Evolutionary conservation across 2,888 invertebrate species (phyloP).

Genomic region (Mantis religiosa): DNA sequence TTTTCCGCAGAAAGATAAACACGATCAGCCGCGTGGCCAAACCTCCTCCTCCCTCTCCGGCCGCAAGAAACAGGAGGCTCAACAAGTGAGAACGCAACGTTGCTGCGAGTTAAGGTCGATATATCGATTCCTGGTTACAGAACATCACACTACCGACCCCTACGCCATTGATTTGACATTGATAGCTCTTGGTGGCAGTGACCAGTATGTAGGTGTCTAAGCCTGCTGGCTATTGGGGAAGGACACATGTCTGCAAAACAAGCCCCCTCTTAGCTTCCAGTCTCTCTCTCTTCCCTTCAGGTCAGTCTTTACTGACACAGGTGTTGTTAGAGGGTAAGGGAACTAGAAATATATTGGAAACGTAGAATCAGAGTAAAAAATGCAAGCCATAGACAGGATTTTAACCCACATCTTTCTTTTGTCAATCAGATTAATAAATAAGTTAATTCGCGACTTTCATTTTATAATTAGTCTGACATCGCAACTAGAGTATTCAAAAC

Average conservation of each 20-base stretch:
- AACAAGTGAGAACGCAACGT: conserved; percentile 27
- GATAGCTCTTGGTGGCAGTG: conserved; percentile 28
- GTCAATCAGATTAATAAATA: too few relatives aligned
- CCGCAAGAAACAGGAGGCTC: conserved; percentile 11
- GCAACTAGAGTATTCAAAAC: too few relatives aligned
- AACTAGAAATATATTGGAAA: too few relatives aligned
- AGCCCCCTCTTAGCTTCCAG: too few relatives aligned
- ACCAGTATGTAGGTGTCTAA: neutral
- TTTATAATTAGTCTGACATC: too few relatives aligned
- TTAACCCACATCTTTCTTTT: too few relatives aligned
- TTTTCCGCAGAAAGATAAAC: neutral
- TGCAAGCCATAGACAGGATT: too few relatives aligned
- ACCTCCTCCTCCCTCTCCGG: neutral
- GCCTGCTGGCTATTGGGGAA: neutral
- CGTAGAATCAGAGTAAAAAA: too few relatives aligned
- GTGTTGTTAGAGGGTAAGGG: too few relatives aligned
- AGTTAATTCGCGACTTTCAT: too few relatives aligned
- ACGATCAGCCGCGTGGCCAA: neutral
- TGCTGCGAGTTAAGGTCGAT: conserved; percentile 15
- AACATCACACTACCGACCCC: conserved; percentile 1
- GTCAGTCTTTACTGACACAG: too few relatives aligned
- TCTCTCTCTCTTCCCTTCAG: too few relatives aligned
- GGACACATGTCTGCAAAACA: neutral
- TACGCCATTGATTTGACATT: conserved; percentile 31
- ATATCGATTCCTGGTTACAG: conserved; percentile 25